A percentile compares a stretch with the other conserved stretches of the same genome.
Evolutionary conservation across 2,113 vertebrate species (phyloP).

Genomic region (Callocephalon fimbriatum): DNA sequence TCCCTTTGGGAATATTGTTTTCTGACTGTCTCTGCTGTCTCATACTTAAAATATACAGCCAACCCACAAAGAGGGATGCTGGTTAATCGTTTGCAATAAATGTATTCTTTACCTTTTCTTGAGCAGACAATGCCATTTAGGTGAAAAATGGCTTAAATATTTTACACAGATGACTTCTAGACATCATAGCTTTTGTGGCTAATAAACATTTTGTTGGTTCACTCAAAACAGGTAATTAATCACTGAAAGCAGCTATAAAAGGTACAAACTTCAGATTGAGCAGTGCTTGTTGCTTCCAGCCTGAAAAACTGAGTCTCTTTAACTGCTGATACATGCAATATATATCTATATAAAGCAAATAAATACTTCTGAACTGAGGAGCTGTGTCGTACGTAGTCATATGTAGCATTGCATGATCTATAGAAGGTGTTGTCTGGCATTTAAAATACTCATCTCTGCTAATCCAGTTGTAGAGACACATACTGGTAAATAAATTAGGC

Average conservation of each 20-base stretch:
- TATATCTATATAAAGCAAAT: not conserved
- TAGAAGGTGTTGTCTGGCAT: not conserved
- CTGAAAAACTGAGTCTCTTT: not conserved
- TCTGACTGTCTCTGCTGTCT: constrained; percentile 3
- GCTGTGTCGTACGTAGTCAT: not conserved
- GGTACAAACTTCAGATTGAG: not conserved
- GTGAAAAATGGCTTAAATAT: constrained; percentile 17
- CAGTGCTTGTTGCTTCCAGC: not conserved
- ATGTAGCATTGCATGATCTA: not conserved
- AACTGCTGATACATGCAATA: not conserved
- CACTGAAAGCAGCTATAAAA: not conserved
- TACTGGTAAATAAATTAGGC: constrained; percentile 20
- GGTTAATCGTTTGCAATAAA: constrained; percentile 34
- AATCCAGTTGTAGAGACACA: not conserved
- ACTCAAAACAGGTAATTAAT: not conserved
- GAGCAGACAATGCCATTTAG: not conserved
- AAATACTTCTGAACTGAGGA: not conserved
- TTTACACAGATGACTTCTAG: not conserved
- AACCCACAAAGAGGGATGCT: not conserved
- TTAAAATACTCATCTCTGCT: not conserved
- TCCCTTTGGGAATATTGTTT: constrained; percentile 37
- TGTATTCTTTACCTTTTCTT: not conserved
- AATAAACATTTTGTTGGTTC: not conserved
- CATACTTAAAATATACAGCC: not conserved
- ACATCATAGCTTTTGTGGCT: not conserved